Evolutionary conservation across 2,797 vertebrate species (phyloP).

Genomic region (Enteromius afrohamiltoni): DNA sequence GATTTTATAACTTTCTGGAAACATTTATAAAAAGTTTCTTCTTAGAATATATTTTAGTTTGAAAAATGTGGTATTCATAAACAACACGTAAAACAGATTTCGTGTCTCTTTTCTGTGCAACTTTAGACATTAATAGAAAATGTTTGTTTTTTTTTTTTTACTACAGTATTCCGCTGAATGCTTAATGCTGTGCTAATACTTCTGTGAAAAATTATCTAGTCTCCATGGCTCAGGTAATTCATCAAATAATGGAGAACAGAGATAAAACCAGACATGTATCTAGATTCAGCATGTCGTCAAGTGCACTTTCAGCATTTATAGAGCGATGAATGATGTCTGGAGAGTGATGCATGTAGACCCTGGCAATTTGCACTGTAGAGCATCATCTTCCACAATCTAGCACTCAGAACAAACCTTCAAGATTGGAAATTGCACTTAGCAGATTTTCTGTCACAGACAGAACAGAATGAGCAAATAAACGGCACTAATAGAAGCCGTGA

Average conservation of each 20-base stretch:
- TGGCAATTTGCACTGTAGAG: not conserved
- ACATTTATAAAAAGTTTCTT: not conserved
- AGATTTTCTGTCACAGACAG: not conserved
- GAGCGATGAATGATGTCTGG: not conserved
- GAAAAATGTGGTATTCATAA: not conserved
- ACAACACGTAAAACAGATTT: not conserved
- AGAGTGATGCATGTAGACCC: conserved; percentile 2
- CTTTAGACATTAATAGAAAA: not conserved
- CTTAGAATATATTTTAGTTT: not conserved
- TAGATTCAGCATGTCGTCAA: conserved; percentile 7
- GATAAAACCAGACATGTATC: not conserved
- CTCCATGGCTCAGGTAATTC: not conserved
- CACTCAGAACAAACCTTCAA: not conserved
- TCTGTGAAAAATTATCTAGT: not conserved
- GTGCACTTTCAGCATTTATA: conserved; percentile 22
- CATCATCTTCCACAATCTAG: conserved; percentile 1
- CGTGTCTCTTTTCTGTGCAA: not conserved
- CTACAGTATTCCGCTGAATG: not conserved
- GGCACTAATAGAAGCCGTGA: not conserved
- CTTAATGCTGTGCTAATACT: not conserved
- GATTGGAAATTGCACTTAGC: conserved; percentile 26
- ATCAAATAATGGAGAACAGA: conserved; percentile 1
- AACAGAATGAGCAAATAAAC: conserved; percentile 8
- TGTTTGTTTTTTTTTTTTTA: not conserved
- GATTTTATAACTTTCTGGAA: not conserved